Evolutionary conservation across 1,140 invertebrate species (phyloP).

Genomic region (Sycobia sp.): DNA sequence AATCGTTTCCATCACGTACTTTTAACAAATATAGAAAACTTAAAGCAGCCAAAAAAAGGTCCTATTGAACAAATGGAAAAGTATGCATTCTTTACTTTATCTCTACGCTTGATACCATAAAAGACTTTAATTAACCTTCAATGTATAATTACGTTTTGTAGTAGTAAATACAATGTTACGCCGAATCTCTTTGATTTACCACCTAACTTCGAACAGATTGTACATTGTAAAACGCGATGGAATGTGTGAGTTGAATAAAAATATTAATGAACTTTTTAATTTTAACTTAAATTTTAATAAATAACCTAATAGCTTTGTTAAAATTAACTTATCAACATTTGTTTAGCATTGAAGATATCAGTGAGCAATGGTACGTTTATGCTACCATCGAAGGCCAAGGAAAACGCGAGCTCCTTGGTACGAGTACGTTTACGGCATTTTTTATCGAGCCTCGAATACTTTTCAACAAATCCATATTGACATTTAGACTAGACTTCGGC

Average conservation of each 20-base stretch:
- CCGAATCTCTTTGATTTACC: constrained; percentile 40
- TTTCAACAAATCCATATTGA: constrained; percentile 43
- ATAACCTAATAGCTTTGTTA: constrained; percentile 13
- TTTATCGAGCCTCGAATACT: constrained; percentile 43
- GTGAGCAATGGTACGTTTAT: constrained; percentile 48
- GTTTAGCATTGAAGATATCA: constrained; percentile 40
- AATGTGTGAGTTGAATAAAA: constrained; percentile 43
- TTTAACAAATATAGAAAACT: constrained; percentile 43
- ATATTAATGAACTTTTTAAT: constrained; percentile 13
- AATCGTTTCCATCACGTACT: constrained; percentile 46
- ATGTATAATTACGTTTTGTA: constrained; percentile 18
- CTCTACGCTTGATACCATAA: not conserved
- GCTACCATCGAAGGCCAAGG: constrained; percentile 32
- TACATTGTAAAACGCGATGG: constrained; percentile 44
- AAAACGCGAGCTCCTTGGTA: constrained; percentile 44
- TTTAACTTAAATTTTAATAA: too few species aligned
- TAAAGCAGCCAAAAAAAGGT: constrained; percentile 16
- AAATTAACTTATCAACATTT: too few species aligned
- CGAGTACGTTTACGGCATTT: constrained; percentile 39
- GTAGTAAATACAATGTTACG: constrained; percentile 41
- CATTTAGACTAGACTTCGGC: constrained; percentile 40
- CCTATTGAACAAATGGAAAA: not conserved
- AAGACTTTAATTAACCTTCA: not conserved
- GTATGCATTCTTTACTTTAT: too few species aligned
- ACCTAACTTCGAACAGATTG: constrained; percentile 14